phyloP scores from a whole-genome alignment of 2,797 vertebrate species.

The Sebastes elongatus region DNA sequence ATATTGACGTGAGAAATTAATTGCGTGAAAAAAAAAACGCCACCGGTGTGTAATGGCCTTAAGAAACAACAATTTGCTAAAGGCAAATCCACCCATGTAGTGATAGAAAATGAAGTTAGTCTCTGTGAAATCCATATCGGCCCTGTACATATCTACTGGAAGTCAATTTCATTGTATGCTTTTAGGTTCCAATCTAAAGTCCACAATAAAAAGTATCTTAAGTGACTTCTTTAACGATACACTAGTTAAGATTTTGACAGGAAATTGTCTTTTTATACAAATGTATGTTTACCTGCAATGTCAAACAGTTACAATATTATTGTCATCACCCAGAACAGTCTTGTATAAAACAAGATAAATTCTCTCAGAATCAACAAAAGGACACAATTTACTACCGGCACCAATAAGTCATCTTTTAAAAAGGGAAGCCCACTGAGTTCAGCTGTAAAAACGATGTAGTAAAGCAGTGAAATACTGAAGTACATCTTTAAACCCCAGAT shows the following conservation, averaged over 20 bases:
- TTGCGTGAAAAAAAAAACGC: too few relatives aligned
- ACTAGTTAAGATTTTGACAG: neutral
- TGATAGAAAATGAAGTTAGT: neutral
- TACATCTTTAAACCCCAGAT: neutral
- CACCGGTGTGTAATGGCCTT: too few relatives aligned
- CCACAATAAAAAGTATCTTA: neutral
- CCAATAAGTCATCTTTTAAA: neutral
- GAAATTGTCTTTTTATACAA: neutral
- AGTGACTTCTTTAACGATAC: neutral
- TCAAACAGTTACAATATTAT: neutral
- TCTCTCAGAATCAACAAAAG: neutral
- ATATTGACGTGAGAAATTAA: too few relatives aligned
- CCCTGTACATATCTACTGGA: neutral
- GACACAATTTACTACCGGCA: neutral
- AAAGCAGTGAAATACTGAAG: neutral
- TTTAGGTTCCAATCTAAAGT: neutral
- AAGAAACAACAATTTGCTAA: neutral
- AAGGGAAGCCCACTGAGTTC: neutral
- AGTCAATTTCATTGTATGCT: neutral
- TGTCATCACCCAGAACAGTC: neutral
- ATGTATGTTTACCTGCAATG: neutral
- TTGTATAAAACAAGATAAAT: neutral
- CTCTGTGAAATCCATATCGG: neutral
- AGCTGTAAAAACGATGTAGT: neutral
- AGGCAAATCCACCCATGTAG: neutral